These are phyloP conservation scores for Lerema accius DNA, from an alignment of 1,140 invertebrate genomes.

Conservation along the genomic window DNA sequence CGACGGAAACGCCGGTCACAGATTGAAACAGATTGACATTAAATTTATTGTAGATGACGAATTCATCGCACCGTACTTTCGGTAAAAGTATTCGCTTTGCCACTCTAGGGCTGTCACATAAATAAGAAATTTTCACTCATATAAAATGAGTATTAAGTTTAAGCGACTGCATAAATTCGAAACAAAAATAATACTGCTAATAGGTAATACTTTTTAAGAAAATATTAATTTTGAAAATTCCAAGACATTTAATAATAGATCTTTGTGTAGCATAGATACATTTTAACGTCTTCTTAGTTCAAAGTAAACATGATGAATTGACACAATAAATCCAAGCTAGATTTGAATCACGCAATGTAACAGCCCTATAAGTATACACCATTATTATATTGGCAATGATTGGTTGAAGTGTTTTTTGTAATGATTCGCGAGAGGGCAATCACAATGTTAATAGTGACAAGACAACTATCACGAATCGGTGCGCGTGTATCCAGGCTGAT, in stretches of 20 bases:
- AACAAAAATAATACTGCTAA: too few species aligned
- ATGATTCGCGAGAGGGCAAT: constrained; percentile 49
- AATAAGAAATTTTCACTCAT: too few species aligned
- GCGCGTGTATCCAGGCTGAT: constrained; percentile 28
- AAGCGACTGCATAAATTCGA: too few species aligned
- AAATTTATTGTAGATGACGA: constrained; percentile 78
- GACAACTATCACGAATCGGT: constrained; percentile 38
- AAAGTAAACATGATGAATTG: too few species aligned
- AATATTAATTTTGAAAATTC: too few species aligned
- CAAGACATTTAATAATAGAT: too few species aligned
- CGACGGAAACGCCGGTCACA: constrained; percentile 24
- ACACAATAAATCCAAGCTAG: too few species aligned
- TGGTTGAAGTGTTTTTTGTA: constrained; percentile 63
- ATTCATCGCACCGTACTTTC: constrained; percentile 68
- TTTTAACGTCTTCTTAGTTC: too few species aligned
- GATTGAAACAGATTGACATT: constrained; percentile 76
- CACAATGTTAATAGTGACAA: constrained; percentile 44
- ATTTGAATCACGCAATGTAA: background rate
- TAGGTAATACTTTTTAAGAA: too few species aligned
- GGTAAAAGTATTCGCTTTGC: constrained; percentile 45
- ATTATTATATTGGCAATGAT: constrained; percentile 68
- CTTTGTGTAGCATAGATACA: too few species aligned
- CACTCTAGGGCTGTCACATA: background rate
- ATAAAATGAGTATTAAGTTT: too few species aligned
- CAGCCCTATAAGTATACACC: constrained; percentile 41